These are phyloP conservation scores for Cactoblastis cactorum DNA, from an alignment of 2,888 invertebrate genomes.

Conservation along the genomic window DNA sequence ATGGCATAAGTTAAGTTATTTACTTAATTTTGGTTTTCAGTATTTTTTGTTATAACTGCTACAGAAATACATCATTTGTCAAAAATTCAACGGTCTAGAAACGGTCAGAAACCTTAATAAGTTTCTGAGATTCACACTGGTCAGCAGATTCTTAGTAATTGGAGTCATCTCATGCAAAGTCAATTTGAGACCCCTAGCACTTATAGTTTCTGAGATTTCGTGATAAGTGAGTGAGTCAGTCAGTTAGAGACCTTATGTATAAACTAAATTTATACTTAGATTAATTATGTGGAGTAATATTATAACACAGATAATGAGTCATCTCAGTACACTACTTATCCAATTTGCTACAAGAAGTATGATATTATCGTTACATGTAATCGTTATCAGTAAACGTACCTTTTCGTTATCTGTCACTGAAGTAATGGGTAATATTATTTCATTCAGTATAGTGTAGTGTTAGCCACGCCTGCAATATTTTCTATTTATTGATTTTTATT, in stretches of 20 bases:
- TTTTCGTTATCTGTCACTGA: constrained; percentile 2
- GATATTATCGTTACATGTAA: not conserved
- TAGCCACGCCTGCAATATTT: not conserved
- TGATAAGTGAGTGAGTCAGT: too few relatives aligned
- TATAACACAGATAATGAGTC: not conserved
- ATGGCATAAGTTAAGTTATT: too few relatives aligned
- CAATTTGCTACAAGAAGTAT: not conserved
- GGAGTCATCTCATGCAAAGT: too few relatives aligned
- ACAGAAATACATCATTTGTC: too few relatives aligned
- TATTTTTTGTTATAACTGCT: too few relatives aligned
- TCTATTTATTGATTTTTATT: not conserved
- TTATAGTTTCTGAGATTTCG: too few relatives aligned
- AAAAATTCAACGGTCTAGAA: too few relatives aligned
- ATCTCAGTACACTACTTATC: not conserved
- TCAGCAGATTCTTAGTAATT: too few relatives aligned
- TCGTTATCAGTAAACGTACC: constrained; percentile 5
- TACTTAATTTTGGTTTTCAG: too few relatives aligned
- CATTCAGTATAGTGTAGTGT: not conserved
- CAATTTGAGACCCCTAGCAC: too few relatives aligned
- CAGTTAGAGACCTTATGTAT: not conserved
- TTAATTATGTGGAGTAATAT: not conserved
- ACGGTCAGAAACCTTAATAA: too few relatives aligned
- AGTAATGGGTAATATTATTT: not conserved
- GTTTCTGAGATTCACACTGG: too few relatives aligned
- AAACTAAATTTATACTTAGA: not conserved